Percentiles rank a stretch among this genome's conserved stretches.
Conservation (phyloP, 2,888 invertebrate genomes). For the Desoria tigrina region DNA sequence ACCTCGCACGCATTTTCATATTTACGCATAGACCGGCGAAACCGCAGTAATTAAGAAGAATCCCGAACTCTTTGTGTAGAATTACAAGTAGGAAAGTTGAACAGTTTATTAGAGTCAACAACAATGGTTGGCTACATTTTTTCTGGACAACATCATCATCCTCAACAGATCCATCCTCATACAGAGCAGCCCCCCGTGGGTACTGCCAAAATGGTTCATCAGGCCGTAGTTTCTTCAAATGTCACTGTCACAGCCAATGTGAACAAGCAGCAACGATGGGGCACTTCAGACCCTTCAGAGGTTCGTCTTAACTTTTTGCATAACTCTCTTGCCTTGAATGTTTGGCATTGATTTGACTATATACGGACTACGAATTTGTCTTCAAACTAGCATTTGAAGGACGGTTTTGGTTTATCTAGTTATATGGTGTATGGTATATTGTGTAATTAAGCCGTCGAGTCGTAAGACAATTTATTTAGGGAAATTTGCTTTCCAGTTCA, state of each 20-base stretch:
- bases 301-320: conserved; percentile 16
- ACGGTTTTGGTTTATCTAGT: too few species aligned
- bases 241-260: conserved; percentile 22
- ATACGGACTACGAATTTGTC: too few species aligned
- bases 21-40: conserved; percentile 1
- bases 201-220: conserved; percentile 30
- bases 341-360: too few species aligned
- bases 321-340: background rate
- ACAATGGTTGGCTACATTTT: conserved; percentile 50
- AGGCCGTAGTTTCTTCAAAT: conserved; percentile 15
- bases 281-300: conserved; percentile 40
- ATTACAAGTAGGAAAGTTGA: background rate
- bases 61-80: background rate
- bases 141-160: conserved; percentile 46
- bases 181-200: conserved; percentile 36
- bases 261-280: conserved; percentile 45
- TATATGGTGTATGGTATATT: too few species aligned
- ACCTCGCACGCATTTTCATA: background rate
- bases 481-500: too few species aligned
- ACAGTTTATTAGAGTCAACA: conserved; percentile 8
- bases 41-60: too few species aligned
- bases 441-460: too few species aligned
- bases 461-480: too few species aligned
- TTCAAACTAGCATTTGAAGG: too few species aligned
- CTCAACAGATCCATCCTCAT: conserved; percentile 33